Evolutionary conservation across 1,140 invertebrate species (phyloP).

Genomic region (Zaprionus inermis): DNA sequence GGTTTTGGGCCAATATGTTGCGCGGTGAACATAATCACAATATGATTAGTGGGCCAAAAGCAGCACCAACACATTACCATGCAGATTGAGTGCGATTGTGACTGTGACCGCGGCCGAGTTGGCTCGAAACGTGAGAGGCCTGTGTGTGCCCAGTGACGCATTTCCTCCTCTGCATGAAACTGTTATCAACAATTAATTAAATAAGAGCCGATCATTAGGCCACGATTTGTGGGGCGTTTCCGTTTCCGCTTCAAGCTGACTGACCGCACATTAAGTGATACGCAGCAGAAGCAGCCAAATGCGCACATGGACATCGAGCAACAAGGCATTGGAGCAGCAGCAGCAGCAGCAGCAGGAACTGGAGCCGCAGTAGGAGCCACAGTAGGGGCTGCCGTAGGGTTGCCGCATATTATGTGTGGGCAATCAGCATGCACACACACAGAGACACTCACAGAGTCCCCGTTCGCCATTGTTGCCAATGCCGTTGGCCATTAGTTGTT

Average conservation of each 20-base stretch:
- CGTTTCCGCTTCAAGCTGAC: slow-evolving; percentile 58
- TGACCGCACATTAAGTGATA: slow-evolving; percentile 57
- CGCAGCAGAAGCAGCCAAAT: slow-evolving; percentile 46
- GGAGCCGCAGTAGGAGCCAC: slow-evolving; percentile 4
- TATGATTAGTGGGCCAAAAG: slow-evolving; percentile 28
- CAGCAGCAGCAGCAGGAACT: slow-evolving; percentile 8
- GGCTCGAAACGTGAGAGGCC: no score
- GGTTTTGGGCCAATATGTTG: slow-evolving; percentile 1
- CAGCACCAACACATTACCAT: background rate
- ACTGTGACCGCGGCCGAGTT: background rate
- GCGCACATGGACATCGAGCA: slow-evolving; percentile 16
- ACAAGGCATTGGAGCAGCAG: slow-evolving; percentile 8
- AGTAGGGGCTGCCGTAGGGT: slow-evolving; percentile 8
- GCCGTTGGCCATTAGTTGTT: slow-evolving; percentile 31
- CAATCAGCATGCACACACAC: slow-evolving; percentile 37
- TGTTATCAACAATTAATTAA: slow-evolving; percentile 82
- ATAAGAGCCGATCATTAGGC: slow-evolving; percentile 76
- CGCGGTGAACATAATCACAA: slow-evolving; percentile 14
- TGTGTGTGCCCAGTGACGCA: no score
- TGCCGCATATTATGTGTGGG: slow-evolving; percentile 32
- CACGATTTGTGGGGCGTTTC: slow-evolving; percentile 79
- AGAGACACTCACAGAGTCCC: slow-evolving; percentile 35
- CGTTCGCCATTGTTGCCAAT: slow-evolving; percentile 52
- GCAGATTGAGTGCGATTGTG: slow-evolving; percentile 23
- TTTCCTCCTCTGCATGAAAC: slow-evolving; percentile 48